Percentiles rank a stretch among this genome's conserved stretches.
Evolutionary conservation across 2,113 vertebrate genomes (phyloP).

Genomic region (Pseudonaja textilis): DNA sequence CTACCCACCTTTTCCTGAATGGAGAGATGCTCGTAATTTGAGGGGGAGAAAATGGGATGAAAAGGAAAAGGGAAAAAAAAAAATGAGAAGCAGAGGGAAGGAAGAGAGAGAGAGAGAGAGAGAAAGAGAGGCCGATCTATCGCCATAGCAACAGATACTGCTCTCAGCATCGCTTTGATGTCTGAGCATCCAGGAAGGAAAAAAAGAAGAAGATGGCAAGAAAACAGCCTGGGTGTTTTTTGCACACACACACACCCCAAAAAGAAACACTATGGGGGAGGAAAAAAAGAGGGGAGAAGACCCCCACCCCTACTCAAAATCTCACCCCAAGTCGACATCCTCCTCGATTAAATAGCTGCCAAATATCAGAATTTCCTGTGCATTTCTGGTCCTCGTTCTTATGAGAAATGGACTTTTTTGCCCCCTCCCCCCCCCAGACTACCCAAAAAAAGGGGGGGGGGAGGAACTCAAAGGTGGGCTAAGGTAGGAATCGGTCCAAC

Average conservation of each 20-base stretch:
- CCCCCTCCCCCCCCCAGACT: too few relatives aligned
- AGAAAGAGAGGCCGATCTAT: too few relatives aligned
- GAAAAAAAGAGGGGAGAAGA: not conserved
- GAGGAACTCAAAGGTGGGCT: not conserved
- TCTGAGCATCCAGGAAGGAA: too few relatives aligned
- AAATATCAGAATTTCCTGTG: not conserved
- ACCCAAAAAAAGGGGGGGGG: not conserved
- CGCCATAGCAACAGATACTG: too few relatives aligned
- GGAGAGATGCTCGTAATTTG: not conserved
- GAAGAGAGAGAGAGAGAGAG: not conserved
- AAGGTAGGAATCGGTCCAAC: not conserved
- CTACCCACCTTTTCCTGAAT: not conserved
- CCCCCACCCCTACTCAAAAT: too few relatives aligned
- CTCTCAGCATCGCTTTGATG: too few relatives aligned
- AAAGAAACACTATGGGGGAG: too few relatives aligned
- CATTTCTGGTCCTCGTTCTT: not conserved
- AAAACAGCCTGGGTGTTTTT: not conserved
- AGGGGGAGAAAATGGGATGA: not conserved
- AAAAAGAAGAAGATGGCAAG: too few relatives aligned
- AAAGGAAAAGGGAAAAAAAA: not conserved
- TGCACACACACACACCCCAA: not conserved
- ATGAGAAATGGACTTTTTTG: not conserved
- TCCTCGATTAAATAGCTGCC: slow-evolving; percentile 2
- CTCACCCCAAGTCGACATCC: not conserved
- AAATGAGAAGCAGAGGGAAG: too few relatives aligned